Evolutionary conservation across 2,797 vertebrate genomes (phyloP).

Genomic region (Apogon talboti): DNA sequence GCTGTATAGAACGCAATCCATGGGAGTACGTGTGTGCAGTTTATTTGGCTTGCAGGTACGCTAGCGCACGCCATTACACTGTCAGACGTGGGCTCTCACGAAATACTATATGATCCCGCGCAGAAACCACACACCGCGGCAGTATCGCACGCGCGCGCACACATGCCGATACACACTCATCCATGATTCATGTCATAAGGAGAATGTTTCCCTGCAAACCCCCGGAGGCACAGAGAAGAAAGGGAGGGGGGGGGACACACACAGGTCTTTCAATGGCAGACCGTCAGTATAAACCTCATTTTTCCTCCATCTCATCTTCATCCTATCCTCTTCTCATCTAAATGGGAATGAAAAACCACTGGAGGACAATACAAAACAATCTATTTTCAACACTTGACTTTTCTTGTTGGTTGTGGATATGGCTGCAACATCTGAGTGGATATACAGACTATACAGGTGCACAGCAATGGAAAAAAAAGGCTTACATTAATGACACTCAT

Average conservation of each 20-base stretch:
- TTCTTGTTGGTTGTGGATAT: slow-evolving; percentile 5
- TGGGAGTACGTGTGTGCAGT: neutral
- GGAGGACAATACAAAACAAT: slow-evolving; percentile 10
- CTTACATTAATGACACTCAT: neutral
- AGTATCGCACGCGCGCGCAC: slow-evolving; percentile 1
- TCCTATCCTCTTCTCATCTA: slow-evolving; percentile 27
- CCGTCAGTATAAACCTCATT: slow-evolving; percentile 30
- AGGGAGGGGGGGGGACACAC: neutral
- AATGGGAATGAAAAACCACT: slow-evolving; percentile 21
- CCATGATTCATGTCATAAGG: slow-evolving; percentile 54
- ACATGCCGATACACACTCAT: slow-evolving; percentile 27
- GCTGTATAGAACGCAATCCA: slow-evolving; percentile 15
- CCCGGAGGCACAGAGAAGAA: slow-evolving; percentile 2
- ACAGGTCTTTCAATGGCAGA: slow-evolving; percentile 27
- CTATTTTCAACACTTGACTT: slow-evolving; percentile 29
- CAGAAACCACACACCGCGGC: neutral
- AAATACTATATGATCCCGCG: slow-evolving; percentile 7
- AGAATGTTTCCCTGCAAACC: slow-evolving; percentile 35
- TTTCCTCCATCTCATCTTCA: slow-evolving; percentile 10
- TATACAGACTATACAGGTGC: slow-evolving; percentile 3
- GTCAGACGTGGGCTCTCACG: neutral
- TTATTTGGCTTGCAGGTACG: slow-evolving; percentile 11
- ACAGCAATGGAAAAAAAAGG: neutral
- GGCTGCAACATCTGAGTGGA: neutral
- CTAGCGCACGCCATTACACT: slow-evolving; percentile 4